Evolutionary conservation across 2,888 invertebrate species (phyloP).

Genomic region (Agriotes lineatus): DNA sequence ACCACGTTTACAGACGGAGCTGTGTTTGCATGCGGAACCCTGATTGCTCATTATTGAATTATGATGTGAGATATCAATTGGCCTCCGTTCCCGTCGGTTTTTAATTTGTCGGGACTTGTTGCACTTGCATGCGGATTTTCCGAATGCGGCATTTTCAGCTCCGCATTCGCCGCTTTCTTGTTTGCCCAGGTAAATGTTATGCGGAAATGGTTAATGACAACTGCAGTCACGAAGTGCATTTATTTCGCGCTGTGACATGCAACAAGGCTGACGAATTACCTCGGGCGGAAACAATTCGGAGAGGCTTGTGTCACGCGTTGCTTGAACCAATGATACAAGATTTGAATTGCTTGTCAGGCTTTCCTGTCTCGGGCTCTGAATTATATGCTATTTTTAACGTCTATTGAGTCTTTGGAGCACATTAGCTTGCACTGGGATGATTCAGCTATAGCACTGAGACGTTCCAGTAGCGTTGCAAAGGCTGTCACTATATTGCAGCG

Average conservation of each 20-base stretch:
- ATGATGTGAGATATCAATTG: constrained; percentile 29
- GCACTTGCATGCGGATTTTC: background rate
- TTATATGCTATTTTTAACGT: background rate
- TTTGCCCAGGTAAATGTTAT: background rate
- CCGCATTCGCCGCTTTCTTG: background rate
- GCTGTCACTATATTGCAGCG: too few relatives aligned
- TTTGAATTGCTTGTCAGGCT: constrained; percentile 21
- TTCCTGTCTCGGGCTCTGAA: background rate
- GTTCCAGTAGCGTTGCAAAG: too few relatives aligned
- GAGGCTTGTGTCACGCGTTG: constrained; percentile 8
- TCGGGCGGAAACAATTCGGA: constrained; percentile 12
- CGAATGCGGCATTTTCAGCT: background rate
- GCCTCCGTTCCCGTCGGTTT: background rate
- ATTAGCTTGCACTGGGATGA: too few relatives aligned
- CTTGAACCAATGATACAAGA: constrained; percentile 1
- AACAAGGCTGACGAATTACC: constrained; percentile 16
- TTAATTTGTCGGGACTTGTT: background rate
- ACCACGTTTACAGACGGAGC: constrained; percentile 30
- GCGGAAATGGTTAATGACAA: constrained; percentile 23
- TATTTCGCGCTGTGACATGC: constrained; percentile 8
- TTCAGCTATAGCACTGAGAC: too few relatives aligned
- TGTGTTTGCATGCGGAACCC: constrained; percentile 15
- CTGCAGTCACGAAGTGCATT: constrained; percentile 29
- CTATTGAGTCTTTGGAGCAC: background rate
- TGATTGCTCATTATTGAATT: constrained; percentile 32